phyloP scores from a whole-genome alignment of 2,888 invertebrate genomes.

The Agrochola macilenta region DNA sequence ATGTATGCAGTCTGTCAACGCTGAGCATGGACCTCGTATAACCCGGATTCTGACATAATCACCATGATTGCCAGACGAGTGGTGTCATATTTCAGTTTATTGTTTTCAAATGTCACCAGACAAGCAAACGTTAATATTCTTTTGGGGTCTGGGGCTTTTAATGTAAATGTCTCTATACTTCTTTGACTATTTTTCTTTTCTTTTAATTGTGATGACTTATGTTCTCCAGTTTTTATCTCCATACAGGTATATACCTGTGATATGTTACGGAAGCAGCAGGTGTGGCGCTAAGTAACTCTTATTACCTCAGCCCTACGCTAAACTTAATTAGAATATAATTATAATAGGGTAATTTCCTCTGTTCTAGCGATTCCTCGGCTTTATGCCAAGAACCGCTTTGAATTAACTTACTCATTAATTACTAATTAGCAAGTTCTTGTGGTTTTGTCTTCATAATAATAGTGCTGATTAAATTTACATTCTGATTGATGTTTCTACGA shows the following conservation, averaged over 20 bases:
- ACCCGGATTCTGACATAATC: no score
- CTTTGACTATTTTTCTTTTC: not conserved
- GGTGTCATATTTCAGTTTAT: no score
- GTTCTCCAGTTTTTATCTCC: no score
- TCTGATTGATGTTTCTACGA: not conserved
- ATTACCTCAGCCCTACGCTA: not conserved
- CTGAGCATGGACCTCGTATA: no score
- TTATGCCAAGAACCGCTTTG: conserved; percentile 26
- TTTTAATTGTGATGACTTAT: not conserved
- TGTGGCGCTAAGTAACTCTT: conserved; percentile 5
- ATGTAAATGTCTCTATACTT: no score
- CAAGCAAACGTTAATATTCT: no score
- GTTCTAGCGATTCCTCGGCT: conserved; percentile 10
- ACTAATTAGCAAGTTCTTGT: conserved; percentile 29
- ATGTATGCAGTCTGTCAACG: no score
- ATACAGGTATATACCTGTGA: no score
- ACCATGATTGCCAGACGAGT: no score
- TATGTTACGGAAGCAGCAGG: conserved; percentile 4
- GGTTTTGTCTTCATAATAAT: not conserved
- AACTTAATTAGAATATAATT: conserved; percentile 41
- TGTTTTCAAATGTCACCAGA: no score
- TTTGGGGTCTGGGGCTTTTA: no score
- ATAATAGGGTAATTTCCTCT: conserved; percentile 23
- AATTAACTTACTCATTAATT: conserved; percentile 18
- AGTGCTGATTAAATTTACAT: not conserved